Base-by-base conservation (phyloP, 2,888 invertebrate species). In the Lypha dubia region DNA sequence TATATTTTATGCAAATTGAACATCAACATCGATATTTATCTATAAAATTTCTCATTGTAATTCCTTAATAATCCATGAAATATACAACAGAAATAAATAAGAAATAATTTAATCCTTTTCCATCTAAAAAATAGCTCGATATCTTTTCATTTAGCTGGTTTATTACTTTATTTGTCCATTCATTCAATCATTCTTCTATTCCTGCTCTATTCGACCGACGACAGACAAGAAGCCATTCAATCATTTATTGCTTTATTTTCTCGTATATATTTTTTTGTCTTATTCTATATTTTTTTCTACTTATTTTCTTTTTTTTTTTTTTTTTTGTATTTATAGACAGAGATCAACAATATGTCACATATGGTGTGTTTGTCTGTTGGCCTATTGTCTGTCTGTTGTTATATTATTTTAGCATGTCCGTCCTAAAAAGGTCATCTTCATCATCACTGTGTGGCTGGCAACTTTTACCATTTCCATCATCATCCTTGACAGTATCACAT, bases 21-120 rank as follows among this genome's bases (percentile, higher is more conserved):
- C 22, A 20, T 51, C 38, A 51, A 38, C 24, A 5, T 17, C 11
- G 1, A 4, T 17, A 1, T 20, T 32, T 17, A 35, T 9, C n/a
- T n/a, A 3, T 24, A 35, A 49, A 2, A 38, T n/a, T 28, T 46
- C 56, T 9, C 41, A n/a, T 35, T 71, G 13, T 58, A 38, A 46
- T 22, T 9, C 13, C n/a, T 28, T 28, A 63, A 53, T 28, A 41
- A 20, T 13, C 11, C 41, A 44, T 32, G 24, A 60, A 60, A 22
- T 24, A 38, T 17, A 6, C 20, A 20, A 38, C 38, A 71, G 38
- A 22, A 24, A 22, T 44, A 44, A 60, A n/a, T 24, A 46, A 4
- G 35, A 58, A 35, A 22, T 44, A 32, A 35, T 46, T 67, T 13
- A 76, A 73, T 58, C 73, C 73, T 73, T 80, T 80, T 73, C 38